Percentiles rank a stretch among this genome's conserved stretches.
These are phyloP conservation scores for Drosophila vallismaia DNA, from an alignment of 2,888 invertebrate species.

Conservation along the genomic window DNA sequence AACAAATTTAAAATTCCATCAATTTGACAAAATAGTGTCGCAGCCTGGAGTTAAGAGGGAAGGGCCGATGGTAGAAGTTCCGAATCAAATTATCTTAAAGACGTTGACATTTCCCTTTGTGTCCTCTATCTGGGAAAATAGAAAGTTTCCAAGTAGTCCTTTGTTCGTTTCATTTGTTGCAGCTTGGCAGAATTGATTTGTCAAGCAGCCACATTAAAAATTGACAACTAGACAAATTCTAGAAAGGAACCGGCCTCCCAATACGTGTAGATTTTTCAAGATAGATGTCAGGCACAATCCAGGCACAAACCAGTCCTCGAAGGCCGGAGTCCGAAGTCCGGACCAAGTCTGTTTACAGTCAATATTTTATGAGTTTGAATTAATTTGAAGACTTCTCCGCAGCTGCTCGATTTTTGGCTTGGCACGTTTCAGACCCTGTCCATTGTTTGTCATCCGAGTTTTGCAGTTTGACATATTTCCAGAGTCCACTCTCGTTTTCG, in stretches of 20 bases:
- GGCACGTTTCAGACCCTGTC: slow-evolving; percentile 38
- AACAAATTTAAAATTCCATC: slow-evolving; percentile 75
- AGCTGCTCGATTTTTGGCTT: slow-evolving; percentile 54
- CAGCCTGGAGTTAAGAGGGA: slow-evolving; percentile 3
- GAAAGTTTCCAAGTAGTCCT: slow-evolving; percentile 46
- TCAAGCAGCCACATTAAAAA: slow-evolving; percentile 75
- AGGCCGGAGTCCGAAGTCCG: slow-evolving; percentile 12
- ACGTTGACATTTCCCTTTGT: slow-evolving; percentile 45
- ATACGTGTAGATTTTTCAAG: slow-evolving; percentile 34
- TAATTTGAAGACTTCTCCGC: slow-evolving; percentile 73
- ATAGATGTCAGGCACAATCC: slow-evolving; percentile 19
- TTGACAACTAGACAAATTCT: slow-evolving; percentile 75
- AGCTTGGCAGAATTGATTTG: slow-evolving; percentile 68
- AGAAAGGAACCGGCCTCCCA: slow-evolving; percentile 43
- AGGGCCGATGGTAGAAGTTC: slow-evolving; percentile 13
- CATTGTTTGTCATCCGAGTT: slow-evolving; percentile 65
- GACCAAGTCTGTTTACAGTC: slow-evolving; percentile 53
- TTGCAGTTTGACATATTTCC: slow-evolving; percentile 68
- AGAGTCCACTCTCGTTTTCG: slow-evolving; percentile 8
- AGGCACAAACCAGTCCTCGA: too few relatives aligned
- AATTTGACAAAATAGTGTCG: slow-evolving; percentile 61
- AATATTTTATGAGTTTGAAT: slow-evolving; percentile 79
- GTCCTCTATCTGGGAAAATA: slow-evolving; percentile 13
- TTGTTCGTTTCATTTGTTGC: slow-evolving; percentile 51
- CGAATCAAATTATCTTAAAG: slow-evolving; percentile 65